These are phyloP conservation scores for Pseudochirops corinnae DNA, from an alignment of 2,797 vertebrate species.

Conservation along the genomic window DNA sequence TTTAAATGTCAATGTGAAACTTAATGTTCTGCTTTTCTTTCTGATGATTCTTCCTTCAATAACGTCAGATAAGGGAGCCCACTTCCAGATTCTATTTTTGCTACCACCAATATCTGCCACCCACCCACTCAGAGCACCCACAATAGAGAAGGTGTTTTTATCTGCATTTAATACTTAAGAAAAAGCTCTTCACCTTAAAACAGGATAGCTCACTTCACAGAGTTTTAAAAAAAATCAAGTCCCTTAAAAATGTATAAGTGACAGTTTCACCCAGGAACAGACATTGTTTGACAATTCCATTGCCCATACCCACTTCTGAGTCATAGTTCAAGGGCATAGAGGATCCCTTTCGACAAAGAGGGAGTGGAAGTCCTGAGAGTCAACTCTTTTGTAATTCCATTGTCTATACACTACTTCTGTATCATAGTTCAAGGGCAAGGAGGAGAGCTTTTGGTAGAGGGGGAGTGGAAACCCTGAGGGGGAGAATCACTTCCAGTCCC, in stretches of 20 bases:
- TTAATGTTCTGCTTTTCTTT: slow-evolving; percentile 39
- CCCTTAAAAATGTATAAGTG: slow-evolving; percentile 65
- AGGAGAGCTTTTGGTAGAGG: background rate
- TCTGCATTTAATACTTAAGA: slow-evolving; percentile 35
- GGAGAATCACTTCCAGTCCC: background rate
- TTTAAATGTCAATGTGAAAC: slow-evolving; percentile 44
- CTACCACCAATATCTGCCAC: slow-evolving; percentile 5
- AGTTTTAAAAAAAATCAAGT: background rate
- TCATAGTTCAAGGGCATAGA: background rate
- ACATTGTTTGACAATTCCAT: background rate
- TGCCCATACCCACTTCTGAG: background rate
- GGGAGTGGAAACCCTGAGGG: background rate
- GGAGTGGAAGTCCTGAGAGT: background rate
- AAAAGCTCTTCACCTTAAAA: slow-evolving; percentile 36
- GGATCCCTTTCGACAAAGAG: background rate
- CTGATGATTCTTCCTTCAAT: slow-evolving; percentile 40
- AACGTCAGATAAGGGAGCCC: slow-evolving; percentile 9
- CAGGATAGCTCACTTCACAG: background rate
- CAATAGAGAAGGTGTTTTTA: slow-evolving; percentile 18
- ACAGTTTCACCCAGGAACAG: slow-evolving; percentile 14
- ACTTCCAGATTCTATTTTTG: slow-evolving; percentile 44
- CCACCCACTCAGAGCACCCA: background rate
- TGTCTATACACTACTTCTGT: background rate
- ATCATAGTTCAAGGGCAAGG: background rate
- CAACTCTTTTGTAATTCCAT: background rate